A percentile compares a stretch with the other conserved stretches of the same genome.
These are phyloP conservation scores for Silurus meridionalis DNA, from an alignment of 2,113 vertebrate genomes.

Conservation along the genomic window DNA sequence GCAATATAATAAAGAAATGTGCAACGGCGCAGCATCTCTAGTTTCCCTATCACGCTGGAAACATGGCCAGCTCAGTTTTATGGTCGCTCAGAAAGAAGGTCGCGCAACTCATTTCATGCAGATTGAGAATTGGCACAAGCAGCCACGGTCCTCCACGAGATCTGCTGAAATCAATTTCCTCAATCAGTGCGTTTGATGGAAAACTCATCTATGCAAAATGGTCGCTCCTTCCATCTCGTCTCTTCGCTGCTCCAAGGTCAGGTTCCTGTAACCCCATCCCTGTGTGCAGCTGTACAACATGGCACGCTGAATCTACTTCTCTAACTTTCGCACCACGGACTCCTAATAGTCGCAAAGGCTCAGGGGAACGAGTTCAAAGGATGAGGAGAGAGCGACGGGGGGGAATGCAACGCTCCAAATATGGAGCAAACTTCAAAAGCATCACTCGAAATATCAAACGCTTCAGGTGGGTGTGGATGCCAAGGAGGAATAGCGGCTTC, in stretches of 20 bases:
- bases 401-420: slow-evolving; percentile 42
- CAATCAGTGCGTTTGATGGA: slow-evolving; percentile 12
- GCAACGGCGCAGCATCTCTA: not conserved
- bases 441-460: slow-evolving; percentile 38
- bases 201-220: slow-evolving; percentile 18
- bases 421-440: slow-evolving; percentile 48
- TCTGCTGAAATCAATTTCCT: slow-evolving; percentile 12
- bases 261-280: slow-evolving; percentile 50
- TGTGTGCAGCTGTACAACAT: slow-evolving; percentile 56
- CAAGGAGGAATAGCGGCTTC: not conserved
- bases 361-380: slow-evolving; percentile 56
- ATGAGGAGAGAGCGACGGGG: slow-evolving; percentile 42
- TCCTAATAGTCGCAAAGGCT: slow-evolving; percentile 45
- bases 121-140: slow-evolving; percentile 28
- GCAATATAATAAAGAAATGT: not conserved
- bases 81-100: not conserved
- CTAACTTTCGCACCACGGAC: slow-evolving; percentile 47
- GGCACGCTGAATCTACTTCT: slow-evolving; percentile 51
- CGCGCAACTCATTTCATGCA: slow-evolving; percentile 28
- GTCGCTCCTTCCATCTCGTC: slow-evolving; percentile 11
- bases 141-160: slow-evolving; percentile 8
- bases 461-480: slow-evolving; percentile 37
- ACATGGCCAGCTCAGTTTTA: slow-evolving; percentile 2
- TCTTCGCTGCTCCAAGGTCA: slow-evolving; percentile 50
- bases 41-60: slow-evolving; percentile 1